phyloP scores from a whole-genome alignment of 2,888 invertebrate species.

The Drosophila peninsularis region DNA sequence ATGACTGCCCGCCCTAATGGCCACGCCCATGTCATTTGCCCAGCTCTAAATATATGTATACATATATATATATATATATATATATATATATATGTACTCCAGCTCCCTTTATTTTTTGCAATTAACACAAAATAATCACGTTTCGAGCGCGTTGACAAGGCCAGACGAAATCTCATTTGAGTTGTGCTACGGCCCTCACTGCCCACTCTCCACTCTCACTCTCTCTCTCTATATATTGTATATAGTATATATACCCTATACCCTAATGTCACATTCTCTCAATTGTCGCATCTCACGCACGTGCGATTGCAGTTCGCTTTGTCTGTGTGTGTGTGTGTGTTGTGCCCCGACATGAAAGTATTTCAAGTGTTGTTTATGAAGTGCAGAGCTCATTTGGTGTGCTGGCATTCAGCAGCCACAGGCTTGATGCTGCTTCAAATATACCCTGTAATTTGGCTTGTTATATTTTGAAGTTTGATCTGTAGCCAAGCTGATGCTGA shows the following conservation, averaged over 20 bases:
- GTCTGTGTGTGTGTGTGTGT: slow-evolving; percentile 8
- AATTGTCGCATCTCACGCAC: slow-evolving; percentile 51
- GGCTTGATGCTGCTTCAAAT: neutral
- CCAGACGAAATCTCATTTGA: slow-evolving; percentile 42
- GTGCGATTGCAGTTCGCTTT: slow-evolving; percentile 36
- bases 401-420: slow-evolving; percentile 30
- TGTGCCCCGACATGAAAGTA: slow-evolving; percentile 43
- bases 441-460: slow-evolving; percentile 33
- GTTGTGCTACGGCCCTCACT: neutral
- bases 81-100: neutral
- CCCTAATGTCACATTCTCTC: slow-evolving; percentile 10
- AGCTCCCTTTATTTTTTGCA: slow-evolving; percentile 41
- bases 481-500: no score
- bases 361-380: slow-evolving; percentile 79
- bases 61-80: neutral
- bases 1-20: slow-evolving; percentile 26
- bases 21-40: slow-evolving; percentile 19
- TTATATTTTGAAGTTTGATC: no score
- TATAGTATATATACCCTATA: neutral
- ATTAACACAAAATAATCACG: slow-evolving; percentile 77
- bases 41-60: neutral
- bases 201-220: neutral
- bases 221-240: neutral
- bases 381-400: slow-evolving; percentile 53
- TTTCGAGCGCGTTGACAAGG: slow-evolving; percentile 64